Evolutionary conservation across 2,113 vertebrate genomes (phyloP).

Genomic region (Melanocharis versteri): DNA sequence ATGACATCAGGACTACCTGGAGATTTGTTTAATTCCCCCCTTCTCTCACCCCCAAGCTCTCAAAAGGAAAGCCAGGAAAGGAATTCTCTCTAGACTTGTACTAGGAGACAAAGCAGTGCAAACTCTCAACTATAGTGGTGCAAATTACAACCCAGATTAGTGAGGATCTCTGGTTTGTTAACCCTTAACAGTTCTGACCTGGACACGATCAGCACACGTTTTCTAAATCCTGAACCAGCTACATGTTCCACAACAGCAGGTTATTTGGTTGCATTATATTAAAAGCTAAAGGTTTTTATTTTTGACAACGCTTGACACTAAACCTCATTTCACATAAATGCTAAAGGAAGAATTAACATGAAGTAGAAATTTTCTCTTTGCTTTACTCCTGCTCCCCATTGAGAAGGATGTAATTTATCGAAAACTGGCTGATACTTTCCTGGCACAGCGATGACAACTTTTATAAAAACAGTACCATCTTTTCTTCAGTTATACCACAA

Average conservation of each 20-base stretch:
- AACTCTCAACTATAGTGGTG: not conserved
- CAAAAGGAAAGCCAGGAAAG: not conserved
- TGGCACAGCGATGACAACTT: conserved; percentile 19
- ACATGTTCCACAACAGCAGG: not conserved
- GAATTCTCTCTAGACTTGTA: not conserved
- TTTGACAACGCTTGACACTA: conserved; percentile 66
- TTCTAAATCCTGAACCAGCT: conserved; percentile 31
- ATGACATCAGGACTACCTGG: not conserved
- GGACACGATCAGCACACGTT: not conserved
- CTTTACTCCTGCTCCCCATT: conserved; percentile 37
- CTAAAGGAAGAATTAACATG: conserved; percentile 64
- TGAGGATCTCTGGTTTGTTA: not conserved
- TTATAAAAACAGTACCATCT: not conserved
- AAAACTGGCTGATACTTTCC: conserved; percentile 66
- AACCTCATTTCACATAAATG: conserved; percentile 69
- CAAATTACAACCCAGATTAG: not conserved
- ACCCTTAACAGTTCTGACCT: not conserved
- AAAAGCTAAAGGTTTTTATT: conserved; percentile 50
- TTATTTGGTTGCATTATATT: conserved; percentile 43
- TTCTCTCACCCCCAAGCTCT: not conserved
- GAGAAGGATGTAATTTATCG: conserved; percentile 61
- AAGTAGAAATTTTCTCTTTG: conserved; percentile 59
- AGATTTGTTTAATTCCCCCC: not conserved
- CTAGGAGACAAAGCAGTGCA: not conserved
- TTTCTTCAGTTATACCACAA: conserved; percentile 12